Percentiles rank a stretch among this genome's conserved stretches.
Conservation (phyloP, 2,797 vertebrate species). For the Spheniscus humboldti region DNA sequence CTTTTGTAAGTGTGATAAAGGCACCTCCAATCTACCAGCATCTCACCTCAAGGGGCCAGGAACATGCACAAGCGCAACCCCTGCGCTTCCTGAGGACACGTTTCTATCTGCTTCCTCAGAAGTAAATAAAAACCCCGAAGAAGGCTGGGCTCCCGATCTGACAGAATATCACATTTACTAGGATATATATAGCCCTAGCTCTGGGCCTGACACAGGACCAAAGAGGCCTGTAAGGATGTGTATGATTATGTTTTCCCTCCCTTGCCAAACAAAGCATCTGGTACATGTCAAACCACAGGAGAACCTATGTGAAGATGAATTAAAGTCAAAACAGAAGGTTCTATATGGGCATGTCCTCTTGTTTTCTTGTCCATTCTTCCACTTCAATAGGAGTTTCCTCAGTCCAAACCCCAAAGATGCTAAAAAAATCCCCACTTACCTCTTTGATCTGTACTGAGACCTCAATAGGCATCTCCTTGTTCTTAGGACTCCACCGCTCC, state of each 20-base stretch:
- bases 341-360: not conserved
- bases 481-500: not conserved
- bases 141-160: not conserved
- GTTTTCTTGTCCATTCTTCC: not conserved
- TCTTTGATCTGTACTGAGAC: not conserved
- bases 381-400: not conserved
- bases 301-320: not conserved
- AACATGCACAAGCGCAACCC: not conserved
- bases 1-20: not conserved
- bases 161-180: not conserved
- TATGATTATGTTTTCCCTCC: not conserved
- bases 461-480: not conserved
- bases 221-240: not conserved
- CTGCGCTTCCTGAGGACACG: not conserved
- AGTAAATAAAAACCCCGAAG: not conserved
- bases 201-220: not conserved
- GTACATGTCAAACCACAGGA: not conserved
- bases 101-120: slow-evolving; percentile 3
- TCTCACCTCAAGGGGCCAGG: not conserved
- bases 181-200: not conserved
- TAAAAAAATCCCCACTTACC: not conserved
- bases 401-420: not conserved
- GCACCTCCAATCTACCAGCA: not conserved
- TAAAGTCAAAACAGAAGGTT: not conserved
- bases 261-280: not conserved